A percentile compares a stretch with the other conserved stretches of the same genome.
These are phyloP conservation scores for Hecatera dysodea DNA, from an alignment of 2,888 invertebrate species.

Conservation along the genomic window DNA sequence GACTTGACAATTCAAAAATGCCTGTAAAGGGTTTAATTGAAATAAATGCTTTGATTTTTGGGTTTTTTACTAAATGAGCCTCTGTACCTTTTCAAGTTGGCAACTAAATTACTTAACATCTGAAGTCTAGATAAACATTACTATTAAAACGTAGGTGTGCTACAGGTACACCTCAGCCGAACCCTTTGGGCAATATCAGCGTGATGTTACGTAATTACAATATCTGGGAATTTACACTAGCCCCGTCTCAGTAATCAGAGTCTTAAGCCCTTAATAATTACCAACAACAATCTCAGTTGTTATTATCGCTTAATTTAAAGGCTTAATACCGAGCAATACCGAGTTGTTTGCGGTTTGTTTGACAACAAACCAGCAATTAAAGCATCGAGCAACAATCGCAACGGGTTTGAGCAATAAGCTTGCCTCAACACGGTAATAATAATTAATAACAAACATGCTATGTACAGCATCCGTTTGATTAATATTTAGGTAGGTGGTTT, in stretches of 20 bases:
- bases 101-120: no score
- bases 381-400: slow-evolving; percentile 29
- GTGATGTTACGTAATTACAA: neutral
- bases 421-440: slow-evolving; percentile 1
- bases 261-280: slow-evolving; percentile 22
- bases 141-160: no score
- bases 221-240: neutral
- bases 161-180: no score
- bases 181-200: no score
- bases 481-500: slow-evolving; percentile 1
- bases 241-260: neutral
- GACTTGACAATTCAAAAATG: no score
- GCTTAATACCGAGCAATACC: slow-evolving; percentile 25
- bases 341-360: slow-evolving; percentile 20
- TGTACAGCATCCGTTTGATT: slow-evolving; percentile 6
- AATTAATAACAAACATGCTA: slow-evolving; percentile 45
- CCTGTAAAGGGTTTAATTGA: no score
- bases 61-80: no score
- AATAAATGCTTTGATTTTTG: no score
- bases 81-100: no score
- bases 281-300: slow-evolving; percentile 16
- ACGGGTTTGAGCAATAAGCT: slow-evolving; percentile 25
- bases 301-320: slow-evolving; percentile 35
- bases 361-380: slow-evolving; percentile 29
- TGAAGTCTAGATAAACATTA: no score